Conservation (phyloP, 2,797 vertebrate species). For the Mionectes olivaceus region DNA sequence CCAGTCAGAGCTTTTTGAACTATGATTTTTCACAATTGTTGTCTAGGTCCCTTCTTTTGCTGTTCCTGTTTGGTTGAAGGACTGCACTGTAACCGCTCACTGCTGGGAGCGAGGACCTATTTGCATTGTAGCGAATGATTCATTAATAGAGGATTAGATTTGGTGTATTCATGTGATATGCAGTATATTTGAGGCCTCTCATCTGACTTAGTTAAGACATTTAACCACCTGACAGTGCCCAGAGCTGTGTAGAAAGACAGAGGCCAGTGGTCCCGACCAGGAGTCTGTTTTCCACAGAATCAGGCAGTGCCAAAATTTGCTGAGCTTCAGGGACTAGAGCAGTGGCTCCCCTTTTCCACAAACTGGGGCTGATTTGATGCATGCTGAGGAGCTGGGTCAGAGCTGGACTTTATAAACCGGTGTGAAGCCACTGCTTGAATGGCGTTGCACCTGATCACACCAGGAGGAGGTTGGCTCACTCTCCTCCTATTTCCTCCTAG, state of each 20-base stretch:
- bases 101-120: not conserved
- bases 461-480: not conserved
- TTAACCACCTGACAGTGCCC: not conserved
- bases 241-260: not conserved
- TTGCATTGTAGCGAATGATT: not conserved
- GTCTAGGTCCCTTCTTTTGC: not conserved
- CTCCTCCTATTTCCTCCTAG: not conserved
- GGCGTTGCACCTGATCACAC: not conserved
- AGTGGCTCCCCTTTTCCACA: not conserved
- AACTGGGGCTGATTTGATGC: not conserved
- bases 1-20: not conserved
- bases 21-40: not conserved
- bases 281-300: not conserved
- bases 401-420: not conserved
- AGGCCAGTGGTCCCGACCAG: not conserved
- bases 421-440: not conserved
- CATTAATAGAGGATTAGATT: not conserved
- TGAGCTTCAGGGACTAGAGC: not conserved
- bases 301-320: not conserved
- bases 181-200: not conserved
- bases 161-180: not conserved
- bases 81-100: not conserved
- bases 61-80: not conserved
- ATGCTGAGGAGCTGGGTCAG: not conserved
- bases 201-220: not conserved